Conservation (phyloP, 2,888 invertebrate genomes). For the Netelia fuscicornis region DNA sequence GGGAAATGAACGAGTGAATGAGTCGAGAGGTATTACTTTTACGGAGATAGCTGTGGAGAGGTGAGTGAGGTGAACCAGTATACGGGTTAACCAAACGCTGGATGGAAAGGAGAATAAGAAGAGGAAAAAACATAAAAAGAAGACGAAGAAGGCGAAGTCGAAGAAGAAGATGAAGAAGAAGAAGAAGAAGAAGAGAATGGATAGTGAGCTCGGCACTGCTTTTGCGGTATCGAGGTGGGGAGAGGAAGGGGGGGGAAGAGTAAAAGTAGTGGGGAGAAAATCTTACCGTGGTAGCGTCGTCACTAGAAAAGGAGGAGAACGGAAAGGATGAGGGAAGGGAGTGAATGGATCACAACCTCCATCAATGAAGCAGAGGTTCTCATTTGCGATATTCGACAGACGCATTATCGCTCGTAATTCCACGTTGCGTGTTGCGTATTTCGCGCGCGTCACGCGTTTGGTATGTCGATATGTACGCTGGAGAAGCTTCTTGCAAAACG, state of each 20-base stretch:
- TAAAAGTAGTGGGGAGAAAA: slow-evolving; percentile 13
- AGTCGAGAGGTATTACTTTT: slow-evolving; percentile 33
- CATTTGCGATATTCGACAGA: slow-evolving; percentile 66
- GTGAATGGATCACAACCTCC: slow-evolving; percentile 81
- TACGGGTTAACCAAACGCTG: slow-evolving; percentile 55
- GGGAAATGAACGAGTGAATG: slow-evolving; percentile 47
- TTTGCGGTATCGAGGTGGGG: slow-evolving; percentile 3
- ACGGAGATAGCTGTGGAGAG: slow-evolving; percentile 47
- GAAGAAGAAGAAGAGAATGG: slow-evolving; percentile 47
- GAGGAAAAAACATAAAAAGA: slow-evolving; percentile 30
- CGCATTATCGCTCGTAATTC: slow-evolving; percentile 4
- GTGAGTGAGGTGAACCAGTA: slow-evolving; percentile 70
- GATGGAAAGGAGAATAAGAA: slow-evolving; percentile 1
- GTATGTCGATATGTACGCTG: slow-evolving; percentile 63
- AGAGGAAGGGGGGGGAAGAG: background rate
- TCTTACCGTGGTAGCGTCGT: slow-evolving; percentile 39
- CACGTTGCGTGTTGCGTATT: slow-evolving; percentile 32
- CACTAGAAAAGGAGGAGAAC: slow-evolving; percentile 74
- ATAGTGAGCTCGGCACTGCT: slow-evolving; percentile 17
- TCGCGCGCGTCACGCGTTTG: slow-evolving; percentile 67
- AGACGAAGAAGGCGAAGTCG: slow-evolving; percentile 4
- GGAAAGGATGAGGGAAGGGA: slow-evolving; percentile 65
- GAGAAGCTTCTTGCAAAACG: slow-evolving; percentile 11
- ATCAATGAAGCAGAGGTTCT: slow-evolving; percentile 83
- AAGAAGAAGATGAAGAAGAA: slow-evolving; percentile 54